These are phyloP conservation scores for Myzus persicae DNA, from an alignment of 1,140 invertebrate species.

Conservation along the genomic window DNA sequence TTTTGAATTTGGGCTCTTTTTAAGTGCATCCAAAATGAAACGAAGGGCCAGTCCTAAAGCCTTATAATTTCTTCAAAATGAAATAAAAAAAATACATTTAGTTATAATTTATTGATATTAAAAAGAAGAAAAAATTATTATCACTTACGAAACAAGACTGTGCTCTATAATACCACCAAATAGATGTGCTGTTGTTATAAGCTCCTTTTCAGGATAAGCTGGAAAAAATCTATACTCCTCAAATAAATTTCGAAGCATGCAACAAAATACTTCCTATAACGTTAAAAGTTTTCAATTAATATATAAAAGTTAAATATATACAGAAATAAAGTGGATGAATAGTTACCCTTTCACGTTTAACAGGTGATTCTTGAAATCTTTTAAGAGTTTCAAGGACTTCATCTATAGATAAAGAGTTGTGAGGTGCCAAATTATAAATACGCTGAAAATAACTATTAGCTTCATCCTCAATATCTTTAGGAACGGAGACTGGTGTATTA, in stretches of 20 bases:
- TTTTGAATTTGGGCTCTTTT: conserved; percentile 88
- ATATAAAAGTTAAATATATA: background rate
- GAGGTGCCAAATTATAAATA: conserved; percentile 96
- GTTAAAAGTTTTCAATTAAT: conserved; percentile 18
- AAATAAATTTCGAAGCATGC: conserved; percentile 97
- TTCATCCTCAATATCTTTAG: conserved; percentile 97
- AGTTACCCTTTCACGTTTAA: conserved; percentile 80
- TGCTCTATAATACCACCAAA: conserved; percentile 99
- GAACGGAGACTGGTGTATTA: conserved; percentile 67
- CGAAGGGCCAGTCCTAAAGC: conserved; percentile 87
- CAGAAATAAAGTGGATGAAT: conserved; percentile 58
- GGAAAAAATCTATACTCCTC: conserved; percentile 98
- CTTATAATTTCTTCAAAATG: conserved; percentile 72
- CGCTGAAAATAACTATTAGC: conserved; percentile 97
- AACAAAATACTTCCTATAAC: conserved; percentile 84
- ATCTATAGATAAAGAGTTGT: conserved; percentile 89
- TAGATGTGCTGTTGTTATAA: conserved; percentile 95
- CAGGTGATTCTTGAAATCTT: conserved; percentile 89
- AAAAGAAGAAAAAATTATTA: no score
- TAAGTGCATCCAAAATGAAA: conserved; percentile 91
- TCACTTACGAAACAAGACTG: conserved; percentile 82
- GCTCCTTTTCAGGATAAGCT: conserved; percentile 97
- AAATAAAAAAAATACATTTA: background rate
- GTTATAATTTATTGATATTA: background rate
- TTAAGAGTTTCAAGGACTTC: conserved; percentile 94